Base-by-base conservation (phyloP, 1,140 invertebrate species). In the Latrodectus geometricus region DNA sequence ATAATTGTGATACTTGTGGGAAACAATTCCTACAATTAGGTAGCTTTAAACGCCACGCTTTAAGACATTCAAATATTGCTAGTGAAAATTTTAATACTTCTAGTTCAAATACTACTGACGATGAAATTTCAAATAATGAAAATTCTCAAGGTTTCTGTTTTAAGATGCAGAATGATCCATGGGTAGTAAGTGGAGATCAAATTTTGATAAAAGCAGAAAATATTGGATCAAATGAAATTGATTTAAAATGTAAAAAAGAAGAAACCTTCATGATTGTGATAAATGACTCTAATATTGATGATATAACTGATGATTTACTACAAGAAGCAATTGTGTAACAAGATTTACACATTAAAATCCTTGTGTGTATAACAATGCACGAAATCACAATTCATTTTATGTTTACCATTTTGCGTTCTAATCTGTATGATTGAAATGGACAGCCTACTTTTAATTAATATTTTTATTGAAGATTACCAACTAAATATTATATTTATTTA, bases 1-100 rank as follows among this genome's bases (percentile, higher is more conserved):
- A 96, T 88, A 93, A 93, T 1, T 96, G 95, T 89, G 92, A 93
- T n/a, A 94, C 94, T 66, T 97, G 96, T 91, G 96, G 95, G 87
- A 97, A 97, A 90, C 96, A 95, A 90, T 97, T 97, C 91, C 20
- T 87, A 23, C 85, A 87, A 48, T n/a, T 87, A 35, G 85, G 85
- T 12, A 87, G 85, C 74, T 87, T 80, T 66, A 87, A 87, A 23
- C 61, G 85, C 20, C 85, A 87, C 54, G 69, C 61, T 9, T 35
- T 73, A n/a, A 74, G 21, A 65, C 69, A 80, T 66, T 21, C 76
- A n/a, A 73, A 50, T 23, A 23, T 50, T 14, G 35, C 54, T 9
- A 48, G 14, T 48, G 84, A 56, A 20, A 56, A 20, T 21, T 86
- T 78, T 74, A 68, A 74, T 20, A n/a, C 35, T 15, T 14, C 72